These are phyloP conservation scores for Sorex araneus DNA, from an alignment of 2,113 vertebrate genomes.

Conservation along the genomic window DNA sequence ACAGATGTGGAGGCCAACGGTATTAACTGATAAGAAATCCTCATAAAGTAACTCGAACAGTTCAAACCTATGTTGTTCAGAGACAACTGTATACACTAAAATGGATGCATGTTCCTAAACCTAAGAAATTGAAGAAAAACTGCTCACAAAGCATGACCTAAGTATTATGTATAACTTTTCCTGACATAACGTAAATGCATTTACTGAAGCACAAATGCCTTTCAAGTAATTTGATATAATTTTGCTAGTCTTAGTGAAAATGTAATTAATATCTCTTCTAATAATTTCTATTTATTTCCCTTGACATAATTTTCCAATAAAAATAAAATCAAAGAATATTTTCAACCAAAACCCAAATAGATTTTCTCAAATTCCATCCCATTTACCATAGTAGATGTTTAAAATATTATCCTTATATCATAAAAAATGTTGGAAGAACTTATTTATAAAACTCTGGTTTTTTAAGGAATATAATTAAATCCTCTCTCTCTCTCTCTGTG, in stretches of 20 bases:
- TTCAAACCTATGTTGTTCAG: not conserved
- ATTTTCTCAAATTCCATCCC: slow-evolving; percentile 18
- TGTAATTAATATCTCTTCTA: not conserved
- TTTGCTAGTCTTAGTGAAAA: not conserved
- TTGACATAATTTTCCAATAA: not conserved
- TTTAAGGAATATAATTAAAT: not conserved
- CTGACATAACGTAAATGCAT: not conserved
- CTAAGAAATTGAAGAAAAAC: slow-evolving; percentile 19
- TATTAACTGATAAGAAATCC: not conserved
- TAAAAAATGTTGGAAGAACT: not conserved
- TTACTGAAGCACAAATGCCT: not conserved
- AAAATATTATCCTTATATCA: slow-evolving; percentile 27
- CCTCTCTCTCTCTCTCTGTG: too few relatives aligned
- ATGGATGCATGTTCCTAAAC: not conserved
- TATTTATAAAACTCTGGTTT: not conserved
- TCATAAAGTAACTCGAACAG: not conserved
- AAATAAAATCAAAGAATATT: slow-evolving; percentile 30
- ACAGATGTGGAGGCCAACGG: not conserved
- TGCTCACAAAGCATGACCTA: not conserved
- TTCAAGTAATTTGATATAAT: slow-evolving; percentile 40
- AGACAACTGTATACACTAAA: not conserved
- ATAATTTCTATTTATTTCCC: slow-evolving; percentile 23
- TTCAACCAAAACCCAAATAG: not conserved
- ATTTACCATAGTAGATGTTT: not conserved
- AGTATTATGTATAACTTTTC: not conserved